Base-by-base conservation (phyloP, 2,888 invertebrate species). In the Callimorpha dominula region DNA sequence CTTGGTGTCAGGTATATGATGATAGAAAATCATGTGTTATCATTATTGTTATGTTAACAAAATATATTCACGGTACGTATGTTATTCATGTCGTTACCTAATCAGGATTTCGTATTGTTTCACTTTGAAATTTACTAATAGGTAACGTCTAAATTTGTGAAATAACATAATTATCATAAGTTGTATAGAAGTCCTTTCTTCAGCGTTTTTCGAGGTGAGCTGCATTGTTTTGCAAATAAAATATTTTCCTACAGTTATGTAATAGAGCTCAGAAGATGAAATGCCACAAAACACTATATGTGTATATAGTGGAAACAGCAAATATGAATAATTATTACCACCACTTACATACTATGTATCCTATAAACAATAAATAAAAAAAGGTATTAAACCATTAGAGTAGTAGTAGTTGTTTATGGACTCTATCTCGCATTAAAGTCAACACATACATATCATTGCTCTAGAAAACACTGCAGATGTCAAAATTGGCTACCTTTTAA, bases 1-100 rank as follows among this genome's bases (percentile, higher is more conserved):
- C 91, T 92, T 92, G 89, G 71, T 78, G 65, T 50, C 40, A 65
- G 62, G 77, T 79, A 79, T 72, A 83, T 81, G 79, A 80, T 75
- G 75, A 71, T 76, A 80, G 70, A 78, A 85, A 84, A 80, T 79
- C 75, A 78, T 82, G 86, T 88, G 86, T 89, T 92, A 92, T 91
- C 89, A 77, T 60, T 84, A 85, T 90, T 91, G 87, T 88, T 89
- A 90, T 88, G 86, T 89, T 92, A 94, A 94, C 91, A 92, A 90
- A 87, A 89, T 87, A 80, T 80, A 79, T 88, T 89, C 86, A 87
- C 77, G 88, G 86, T 80, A 75, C 54, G 81, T 74, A 63, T 77
- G 77, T 78, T 87, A 76, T 82, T 78, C 78, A 78, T 52, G 75
- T 65, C 74, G 68, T 82, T 82, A 83, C 64, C 77, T 81, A 81